Evolutionary conservation across 1,140 invertebrate genomes (phyloP).

Genomic region (Pseudoatta argentina): DNA sequence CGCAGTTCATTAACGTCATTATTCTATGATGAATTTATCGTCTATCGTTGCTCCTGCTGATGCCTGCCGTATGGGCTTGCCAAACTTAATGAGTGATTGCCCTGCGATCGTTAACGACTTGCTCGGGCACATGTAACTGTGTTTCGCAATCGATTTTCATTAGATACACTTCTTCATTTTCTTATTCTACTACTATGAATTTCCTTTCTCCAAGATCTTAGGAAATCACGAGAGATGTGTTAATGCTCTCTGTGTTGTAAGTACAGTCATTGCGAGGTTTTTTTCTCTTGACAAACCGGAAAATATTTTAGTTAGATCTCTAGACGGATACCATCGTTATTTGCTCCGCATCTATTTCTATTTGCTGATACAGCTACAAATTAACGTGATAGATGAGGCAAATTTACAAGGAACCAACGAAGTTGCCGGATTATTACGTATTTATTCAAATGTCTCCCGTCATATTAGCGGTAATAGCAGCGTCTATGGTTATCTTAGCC

Average conservation of each 20-base stretch:
- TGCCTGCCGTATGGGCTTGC: slow-evolving; percentile 64
- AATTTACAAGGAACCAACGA: slow-evolving; percentile 50
- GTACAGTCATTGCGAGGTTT: not conserved
- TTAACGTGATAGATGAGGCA: slow-evolving; percentile 36
- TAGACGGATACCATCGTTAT: slow-evolving; percentile 7
- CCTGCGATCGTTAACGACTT: slow-evolving; percentile 64
- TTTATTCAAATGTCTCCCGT: slow-evolving; percentile 58
- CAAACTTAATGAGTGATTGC: slow-evolving; percentile 77
- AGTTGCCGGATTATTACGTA: slow-evolving; percentile 53
- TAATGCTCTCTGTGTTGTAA: not conserved
- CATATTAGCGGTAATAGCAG: slow-evolving; percentile 21
- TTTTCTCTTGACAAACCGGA: not conserved
- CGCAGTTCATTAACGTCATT: slow-evolving; percentile 82
- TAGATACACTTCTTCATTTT: not conserved
- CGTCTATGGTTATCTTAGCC: slow-evolving; percentile 47
- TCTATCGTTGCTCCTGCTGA: slow-evolving; percentile 67
- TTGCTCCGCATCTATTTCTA: slow-evolving; percentile 40
- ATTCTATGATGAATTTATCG: slow-evolving; percentile 80
- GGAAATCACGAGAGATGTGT: not conserved
- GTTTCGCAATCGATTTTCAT: slow-evolving; percentile 19
- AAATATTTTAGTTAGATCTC: not conserved
- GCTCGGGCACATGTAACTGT: not conserved
- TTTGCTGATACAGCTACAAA: slow-evolving; percentile 22
- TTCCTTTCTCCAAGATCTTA: not conserved
- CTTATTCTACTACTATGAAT: not conserved